Evolutionary conservation across 2,113 vertebrate species (phyloP), one percentile per base, ranked within the genome.

Genomic region (Oncorhynchus keta): DNA sequence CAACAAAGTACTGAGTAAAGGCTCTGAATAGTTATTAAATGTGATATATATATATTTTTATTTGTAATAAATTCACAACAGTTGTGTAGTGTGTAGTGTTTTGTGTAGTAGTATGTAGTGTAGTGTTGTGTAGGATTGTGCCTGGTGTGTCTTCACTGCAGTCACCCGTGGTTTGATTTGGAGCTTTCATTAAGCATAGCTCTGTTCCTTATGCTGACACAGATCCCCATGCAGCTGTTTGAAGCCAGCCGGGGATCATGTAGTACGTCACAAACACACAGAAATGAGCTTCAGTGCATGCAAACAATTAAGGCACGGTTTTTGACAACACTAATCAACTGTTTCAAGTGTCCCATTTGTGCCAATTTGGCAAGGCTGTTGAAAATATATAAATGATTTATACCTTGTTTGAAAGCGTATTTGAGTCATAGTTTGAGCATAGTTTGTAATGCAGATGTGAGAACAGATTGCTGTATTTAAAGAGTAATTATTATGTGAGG

Each of bases 401-500:
- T 90, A 82, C 20, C 3, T 78, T 86, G 84, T 87, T 85, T 80
- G 67, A 87, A 88, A 88, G 78, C 80, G 80, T 72, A 68, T 78
- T 88, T 76, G 66, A 79, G 83, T 84, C 16, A 55, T 5, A 5
- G 51, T 18, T 18, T 55, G 84, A 81, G 79, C 18, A 48, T 5
- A 11, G 80, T 64, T 61, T 82, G 74, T 87, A 83, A 86, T 74
- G 73, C 90, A 90, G 89, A 90, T 90, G 88, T 85, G 81, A 81
- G 79, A 84, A 85, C 84, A 91, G 77, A 82, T 75, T 90, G 86
- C 83, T 80, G 76, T 81, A 81, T 85, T 88, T 87, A 88, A 79
- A 78, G 16, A 18, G 39, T 74, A 84, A 55, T 77, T 82, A 87
- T 85, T 85, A 87, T 76, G 77, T 55, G 62, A 62, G 68, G 75